A percentile compares a stretch with the other conserved stretches of the same genome.
These are phyloP conservation scores for Aphelinus atriplicis DNA, from an alignment of 1,140 invertebrate species.

Conservation along the genomic window DNA sequence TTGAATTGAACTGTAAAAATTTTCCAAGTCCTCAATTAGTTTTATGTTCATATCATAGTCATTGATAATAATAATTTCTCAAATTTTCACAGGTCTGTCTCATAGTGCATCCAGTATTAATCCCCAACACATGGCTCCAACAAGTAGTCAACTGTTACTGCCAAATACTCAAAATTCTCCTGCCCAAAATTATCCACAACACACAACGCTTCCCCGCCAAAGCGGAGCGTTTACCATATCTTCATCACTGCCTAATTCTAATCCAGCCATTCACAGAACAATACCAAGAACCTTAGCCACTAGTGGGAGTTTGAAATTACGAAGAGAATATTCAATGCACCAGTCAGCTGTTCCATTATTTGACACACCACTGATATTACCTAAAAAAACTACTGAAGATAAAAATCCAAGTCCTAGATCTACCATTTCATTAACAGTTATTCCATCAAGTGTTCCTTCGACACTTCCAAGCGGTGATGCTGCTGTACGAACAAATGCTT, in stretches of 20 bases:
- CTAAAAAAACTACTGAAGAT: background rate
- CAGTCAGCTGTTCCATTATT: constrained; percentile 51
- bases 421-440: constrained; percentile 7
- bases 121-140: constrained; percentile 41
- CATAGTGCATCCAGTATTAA: constrained; percentile 35
- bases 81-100: constrained; percentile 24
- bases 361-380: constrained; percentile 44
- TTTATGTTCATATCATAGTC: no score
- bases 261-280: constrained; percentile 60
- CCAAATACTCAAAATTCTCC: constrained; percentile 49
- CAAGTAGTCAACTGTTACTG: constrained; percentile 45
- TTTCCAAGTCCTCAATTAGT: background rate
- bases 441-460: constrained; percentile 50
- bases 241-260: constrained; percentile 57
- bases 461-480: constrained; percentile 44
- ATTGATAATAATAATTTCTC: background rate
- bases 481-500: constrained; percentile 34
- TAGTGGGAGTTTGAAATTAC: constrained; percentile 54
- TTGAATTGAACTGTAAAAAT: background rate
- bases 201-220: constrained; percentile 57
- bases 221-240: constrained; percentile 62
- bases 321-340: constrained; percentile 52
- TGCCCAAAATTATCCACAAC: constrained; percentile 57
- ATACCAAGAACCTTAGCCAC: constrained; percentile 65
- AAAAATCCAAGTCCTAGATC: constrained; percentile 45